Base-by-base conservation (phyloP, 2,888 invertebrate genomes). In the Danaus chrysippus region DNA sequence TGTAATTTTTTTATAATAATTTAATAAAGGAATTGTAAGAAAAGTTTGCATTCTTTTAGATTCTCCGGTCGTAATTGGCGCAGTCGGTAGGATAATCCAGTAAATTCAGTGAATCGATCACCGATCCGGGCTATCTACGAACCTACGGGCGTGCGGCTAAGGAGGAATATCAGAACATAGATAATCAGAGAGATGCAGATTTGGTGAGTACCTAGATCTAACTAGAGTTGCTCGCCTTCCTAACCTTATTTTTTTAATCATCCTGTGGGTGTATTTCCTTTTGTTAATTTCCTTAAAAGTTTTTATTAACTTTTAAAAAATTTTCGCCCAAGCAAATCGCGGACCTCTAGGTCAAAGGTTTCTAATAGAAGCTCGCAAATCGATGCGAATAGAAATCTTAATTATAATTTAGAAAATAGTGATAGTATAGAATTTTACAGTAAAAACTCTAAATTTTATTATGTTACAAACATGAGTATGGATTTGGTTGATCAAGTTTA, bases 101-200 rank as follows among this genome's bases (percentile, higher is more conserved):
- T 56, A 56, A 43, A 56, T 56, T 56, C 56, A 54, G 56, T 56
- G 44, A 56, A 56, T 56, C 56, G 56, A 56, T 56, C 44, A 19
- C 56, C 43, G 56, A 44, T 12, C 42, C 11, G 42, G 43, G 56
- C 56, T 56, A 56, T 42, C 42, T 56, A 17, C 56, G 56, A 56
- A 56, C 56, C 56, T 56, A 56, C 43, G 43, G 56, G 56, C 19
- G 43, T 56, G 56, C 19, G 56, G 56, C 56, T 44, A 53, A 58
- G 52, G 42, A 58, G 13, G 42, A 58, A 58, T 15, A 58, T 58
- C 52, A 19, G 54, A 54, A 23, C n/a, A n/a, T n/a, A n/a, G n/a
- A n/a, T n/a, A 57, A 17, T 46, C 11, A 44, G 44, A 57, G 57
- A 57, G 34, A 59, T 54, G 46, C 46, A 59, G 54, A 54, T 54